phyloP scores from a whole-genome alignment of 2,113 vertebrate genomes.

The Stomatorhinus ivindoensis region DNA sequence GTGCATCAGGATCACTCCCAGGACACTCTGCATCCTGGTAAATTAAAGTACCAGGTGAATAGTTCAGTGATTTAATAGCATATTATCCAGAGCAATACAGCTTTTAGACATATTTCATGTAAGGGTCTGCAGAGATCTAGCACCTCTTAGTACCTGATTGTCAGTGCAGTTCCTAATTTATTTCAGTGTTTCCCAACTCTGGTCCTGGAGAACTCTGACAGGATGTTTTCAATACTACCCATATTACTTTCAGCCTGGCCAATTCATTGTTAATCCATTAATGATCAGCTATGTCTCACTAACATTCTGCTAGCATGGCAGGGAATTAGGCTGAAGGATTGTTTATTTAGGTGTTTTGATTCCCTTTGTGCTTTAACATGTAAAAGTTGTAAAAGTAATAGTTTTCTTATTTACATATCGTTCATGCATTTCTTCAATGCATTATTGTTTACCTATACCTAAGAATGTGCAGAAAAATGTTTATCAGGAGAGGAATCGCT shows the following conservation, averaged over 20 bases:
- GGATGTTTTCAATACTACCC: not conserved
- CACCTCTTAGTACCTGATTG: not conserved
- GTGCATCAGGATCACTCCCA: not conserved
- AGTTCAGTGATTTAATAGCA: not conserved
- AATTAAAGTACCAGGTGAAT: not conserved
- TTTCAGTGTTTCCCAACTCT: not conserved
- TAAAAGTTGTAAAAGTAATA: not conserved
- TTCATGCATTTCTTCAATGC: not conserved
- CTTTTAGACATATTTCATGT: not conserved
- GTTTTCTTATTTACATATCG: not conserved
- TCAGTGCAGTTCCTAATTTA: not conserved
- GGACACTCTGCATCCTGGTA: not conserved
- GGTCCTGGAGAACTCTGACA: not conserved
- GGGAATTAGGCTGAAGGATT: not conserved
- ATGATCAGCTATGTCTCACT: not conserved
- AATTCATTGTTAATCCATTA: not conserved
- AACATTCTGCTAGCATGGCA: not conserved
- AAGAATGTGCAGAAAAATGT: not conserved
- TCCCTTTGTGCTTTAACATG: not conserved
- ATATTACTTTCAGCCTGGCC: not conserved
- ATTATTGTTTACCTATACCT: not conserved
- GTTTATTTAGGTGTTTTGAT: not conserved
- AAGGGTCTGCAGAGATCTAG: not conserved
- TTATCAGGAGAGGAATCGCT: not conserved
- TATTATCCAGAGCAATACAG: not conserved